Conservation (phyloP, 2,888 invertebrate species). For the Agrypnus murinus region DNA sequence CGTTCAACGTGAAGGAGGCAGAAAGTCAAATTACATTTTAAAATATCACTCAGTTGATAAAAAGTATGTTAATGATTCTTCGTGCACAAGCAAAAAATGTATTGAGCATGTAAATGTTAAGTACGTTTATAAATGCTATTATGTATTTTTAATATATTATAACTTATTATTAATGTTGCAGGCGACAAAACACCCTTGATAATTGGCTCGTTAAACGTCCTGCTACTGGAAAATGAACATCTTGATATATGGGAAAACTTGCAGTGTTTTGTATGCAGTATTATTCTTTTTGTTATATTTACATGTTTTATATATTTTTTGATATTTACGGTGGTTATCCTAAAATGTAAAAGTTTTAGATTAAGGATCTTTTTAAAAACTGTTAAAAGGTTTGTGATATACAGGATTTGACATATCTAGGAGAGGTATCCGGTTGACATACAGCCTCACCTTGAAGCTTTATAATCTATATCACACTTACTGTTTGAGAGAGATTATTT, state of each 20-base stretch:
- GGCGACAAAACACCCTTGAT: conserved; percentile 24
- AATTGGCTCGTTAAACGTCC: conserved; percentile 26
- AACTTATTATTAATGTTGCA: conserved; percentile 20
- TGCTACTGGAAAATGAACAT: conserved; percentile 2
- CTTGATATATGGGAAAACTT: neutral
- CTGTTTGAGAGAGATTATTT: too few relatives aligned
- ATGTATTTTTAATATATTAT: neutral
- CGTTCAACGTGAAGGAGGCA: neutral
- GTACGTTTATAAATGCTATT: conserved; percentile 17
- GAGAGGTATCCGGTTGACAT: too few relatives aligned
- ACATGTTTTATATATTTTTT: too few relatives aligned
- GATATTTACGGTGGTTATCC: too few relatives aligned
- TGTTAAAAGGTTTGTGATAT: too few relatives aligned
- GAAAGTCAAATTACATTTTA: conserved; percentile 6
- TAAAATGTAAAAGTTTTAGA: too few relatives aligned
- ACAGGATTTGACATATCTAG: too few relatives aligned
- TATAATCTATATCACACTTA: too few relatives aligned
- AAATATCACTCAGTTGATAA: conserved; percentile 35
- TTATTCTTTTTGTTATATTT: too few relatives aligned
- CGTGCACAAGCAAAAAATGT: conserved; percentile 6
- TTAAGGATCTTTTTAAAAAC: too few relatives aligned
- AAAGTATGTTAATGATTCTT: conserved; percentile 17
- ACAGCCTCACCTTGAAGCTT: too few relatives aligned
- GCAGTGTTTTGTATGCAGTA: too few relatives aligned
- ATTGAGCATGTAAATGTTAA: conserved; percentile 10